Evolutionary conservation across 2,113 vertebrate species (phyloP).

Genomic region (Poeciliopsis occidentalis): DNA sequence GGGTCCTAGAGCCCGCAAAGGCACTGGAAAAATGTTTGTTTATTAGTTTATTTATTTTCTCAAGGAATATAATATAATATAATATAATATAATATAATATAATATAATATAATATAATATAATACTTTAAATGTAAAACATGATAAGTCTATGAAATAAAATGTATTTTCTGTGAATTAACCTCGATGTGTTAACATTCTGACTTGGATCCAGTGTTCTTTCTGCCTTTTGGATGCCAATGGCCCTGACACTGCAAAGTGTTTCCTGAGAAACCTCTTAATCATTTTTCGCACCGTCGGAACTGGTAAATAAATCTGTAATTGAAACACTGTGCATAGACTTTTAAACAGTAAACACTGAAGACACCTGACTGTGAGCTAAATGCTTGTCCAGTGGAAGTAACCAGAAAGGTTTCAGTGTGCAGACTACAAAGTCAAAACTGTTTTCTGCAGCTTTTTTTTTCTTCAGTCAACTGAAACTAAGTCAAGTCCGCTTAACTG

Average conservation of each 20-base stretch:
- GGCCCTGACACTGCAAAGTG: not conserved
- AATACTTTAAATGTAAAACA: too few species aligned
- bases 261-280: not conserved
- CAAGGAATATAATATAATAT: not conserved
- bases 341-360: not conserved
- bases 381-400: too few species aligned
- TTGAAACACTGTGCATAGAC: too few species aligned
- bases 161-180: not conserved
- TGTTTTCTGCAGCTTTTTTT: not conserved
- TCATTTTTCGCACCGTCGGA: too few species aligned
- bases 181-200: not conserved
- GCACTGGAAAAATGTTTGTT: not conserved
- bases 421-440: not conserved
- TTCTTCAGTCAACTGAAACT: not conserved
- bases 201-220: not conserved
- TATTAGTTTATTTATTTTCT: not conserved
- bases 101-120: too few species aligned
- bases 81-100: not conserved
- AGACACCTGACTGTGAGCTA: not conserved
- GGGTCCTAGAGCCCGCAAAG: conserved; percentile 57
- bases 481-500: not conserved
- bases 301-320: too few species aligned
- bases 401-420: not conserved
- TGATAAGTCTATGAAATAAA: too few species aligned
- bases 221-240: conserved; percentile 1